These are phyloP conservation scores for Butorides virescens DNA, from an alignment of 2,113 vertebrate genomes.

Conservation along the genomic window DNA sequence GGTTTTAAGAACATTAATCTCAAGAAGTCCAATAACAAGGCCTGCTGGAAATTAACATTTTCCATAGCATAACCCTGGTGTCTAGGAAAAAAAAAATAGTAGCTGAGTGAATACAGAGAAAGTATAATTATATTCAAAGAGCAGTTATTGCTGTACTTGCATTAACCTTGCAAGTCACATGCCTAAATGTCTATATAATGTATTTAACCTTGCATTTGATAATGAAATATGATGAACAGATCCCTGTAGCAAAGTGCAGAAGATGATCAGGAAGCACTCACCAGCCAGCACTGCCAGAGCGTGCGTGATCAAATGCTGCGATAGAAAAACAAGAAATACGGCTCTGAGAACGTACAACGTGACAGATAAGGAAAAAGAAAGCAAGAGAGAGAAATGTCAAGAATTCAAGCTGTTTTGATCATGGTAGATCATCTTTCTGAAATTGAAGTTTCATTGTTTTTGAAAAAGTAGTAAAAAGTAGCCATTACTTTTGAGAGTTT, in stretches of 20 bases:
- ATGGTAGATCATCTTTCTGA: neutral
- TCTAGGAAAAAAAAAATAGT: neutral
- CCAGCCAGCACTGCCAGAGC: neutral
- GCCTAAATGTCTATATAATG: slow-evolving; percentile 36
- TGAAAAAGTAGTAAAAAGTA: neutral
- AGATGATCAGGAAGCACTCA: neutral
- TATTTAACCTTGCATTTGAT: slow-evolving; percentile 34
- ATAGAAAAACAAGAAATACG: neutral
- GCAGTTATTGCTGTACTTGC: slow-evolving; percentile 35
- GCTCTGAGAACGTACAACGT: neutral
- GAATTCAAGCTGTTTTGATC: neutral
- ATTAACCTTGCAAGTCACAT: slow-evolving; percentile 43
- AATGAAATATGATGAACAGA: slow-evolving; percentile 10
- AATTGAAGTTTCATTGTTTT: neutral
- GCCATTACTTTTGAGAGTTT: neutral
- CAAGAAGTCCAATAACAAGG: neutral
- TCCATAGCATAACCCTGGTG: neutral
- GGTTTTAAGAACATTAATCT: neutral
- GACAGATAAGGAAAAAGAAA: neutral
- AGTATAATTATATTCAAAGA: slow-evolving; percentile 36
- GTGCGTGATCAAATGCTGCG: neutral
- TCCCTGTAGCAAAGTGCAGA: neutral
- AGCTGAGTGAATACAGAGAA: neutral
- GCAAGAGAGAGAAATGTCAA: neutral
- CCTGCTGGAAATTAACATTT: neutral